These are phyloP conservation scores for Hymenochirus boettgeri DNA, from an alignment of 2,113 vertebrate species.

Conservation along the genomic window DNA sequence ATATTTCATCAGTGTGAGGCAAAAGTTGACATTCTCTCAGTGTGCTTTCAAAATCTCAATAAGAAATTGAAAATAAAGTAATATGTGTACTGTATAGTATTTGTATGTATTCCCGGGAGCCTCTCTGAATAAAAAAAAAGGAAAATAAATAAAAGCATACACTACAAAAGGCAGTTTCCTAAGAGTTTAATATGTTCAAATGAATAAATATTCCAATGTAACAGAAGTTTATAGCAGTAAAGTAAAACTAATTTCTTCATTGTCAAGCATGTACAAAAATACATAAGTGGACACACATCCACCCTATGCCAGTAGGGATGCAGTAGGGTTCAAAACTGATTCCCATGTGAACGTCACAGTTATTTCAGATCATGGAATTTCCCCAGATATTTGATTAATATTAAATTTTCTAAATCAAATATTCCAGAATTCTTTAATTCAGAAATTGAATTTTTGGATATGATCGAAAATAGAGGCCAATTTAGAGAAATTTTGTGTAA, in stretches of 20 bases:
- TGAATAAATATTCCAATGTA: neutral
- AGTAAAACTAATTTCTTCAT: neutral
- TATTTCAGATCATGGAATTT: too few species aligned
- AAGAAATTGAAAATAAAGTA: neutral
- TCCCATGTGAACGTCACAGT: too few species aligned
- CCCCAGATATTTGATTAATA: too few species aligned
- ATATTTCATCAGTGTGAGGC: conserved; percentile 3
- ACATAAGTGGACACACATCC: too few species aligned
- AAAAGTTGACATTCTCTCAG: neutral
- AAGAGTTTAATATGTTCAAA: neutral
- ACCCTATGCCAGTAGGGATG: too few species aligned
- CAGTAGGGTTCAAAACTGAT: too few species aligned
- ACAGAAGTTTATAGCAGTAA: neutral
- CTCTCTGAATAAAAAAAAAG: neutral
- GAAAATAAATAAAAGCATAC: neutral
- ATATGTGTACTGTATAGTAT: conserved; percentile 1
- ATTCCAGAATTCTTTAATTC: too few species aligned
- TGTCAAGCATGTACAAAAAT: too few species aligned
- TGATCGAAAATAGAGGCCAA: too few species aligned
- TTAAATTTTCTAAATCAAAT: too few species aligned
- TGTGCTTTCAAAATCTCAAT: neutral
- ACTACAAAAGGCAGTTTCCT: neutral
- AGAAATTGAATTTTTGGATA: too few species aligned
- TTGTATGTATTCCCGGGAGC: neutral
- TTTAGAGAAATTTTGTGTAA: too few species aligned